Conservation (phyloP, 2,113 vertebrate species). For the Hystrix cristata region DNA sequence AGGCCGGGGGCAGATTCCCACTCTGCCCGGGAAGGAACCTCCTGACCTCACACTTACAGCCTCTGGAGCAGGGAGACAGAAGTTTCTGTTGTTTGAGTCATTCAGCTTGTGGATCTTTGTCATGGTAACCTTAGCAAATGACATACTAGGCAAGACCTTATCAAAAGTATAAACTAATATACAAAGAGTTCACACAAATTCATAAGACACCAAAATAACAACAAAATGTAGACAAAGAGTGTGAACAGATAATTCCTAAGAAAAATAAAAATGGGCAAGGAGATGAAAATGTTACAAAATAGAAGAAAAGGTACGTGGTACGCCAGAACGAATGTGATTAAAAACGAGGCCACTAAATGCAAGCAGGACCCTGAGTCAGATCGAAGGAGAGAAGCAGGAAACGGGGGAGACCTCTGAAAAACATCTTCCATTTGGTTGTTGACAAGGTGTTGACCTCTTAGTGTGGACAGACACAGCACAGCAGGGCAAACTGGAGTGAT, state of each 20-base stretch:
- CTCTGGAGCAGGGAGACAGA: neutral
- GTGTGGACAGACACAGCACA: too few species aligned
- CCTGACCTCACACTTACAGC: neutral
- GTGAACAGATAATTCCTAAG: neutral
- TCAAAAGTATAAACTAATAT: neutral
- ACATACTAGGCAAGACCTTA: neutral
- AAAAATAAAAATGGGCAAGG: neutral
- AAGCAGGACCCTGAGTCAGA: too few species aligned
- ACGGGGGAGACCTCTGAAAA: too few species aligned
- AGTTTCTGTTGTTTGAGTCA: rapidly evolving
- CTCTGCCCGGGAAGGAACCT: neutral
- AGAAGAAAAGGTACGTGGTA: neutral
- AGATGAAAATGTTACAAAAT: neutral
- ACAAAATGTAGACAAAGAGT: neutral
- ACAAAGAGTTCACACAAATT: too few species aligned
- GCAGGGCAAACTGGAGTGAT: too few species aligned
- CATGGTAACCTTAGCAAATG: neutral
- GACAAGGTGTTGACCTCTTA: too few species aligned
- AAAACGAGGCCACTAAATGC: neutral
- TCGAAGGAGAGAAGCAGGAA: too few species aligned
- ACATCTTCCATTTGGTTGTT: too few species aligned
- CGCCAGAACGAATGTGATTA: neutral
- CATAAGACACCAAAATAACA: neutral
- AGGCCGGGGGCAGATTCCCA: neutral
- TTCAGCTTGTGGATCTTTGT: neutral